phyloP scores from a whole-genome alignment of 2,113 vertebrate species.

The Phylloscopus trochilus region DNA sequence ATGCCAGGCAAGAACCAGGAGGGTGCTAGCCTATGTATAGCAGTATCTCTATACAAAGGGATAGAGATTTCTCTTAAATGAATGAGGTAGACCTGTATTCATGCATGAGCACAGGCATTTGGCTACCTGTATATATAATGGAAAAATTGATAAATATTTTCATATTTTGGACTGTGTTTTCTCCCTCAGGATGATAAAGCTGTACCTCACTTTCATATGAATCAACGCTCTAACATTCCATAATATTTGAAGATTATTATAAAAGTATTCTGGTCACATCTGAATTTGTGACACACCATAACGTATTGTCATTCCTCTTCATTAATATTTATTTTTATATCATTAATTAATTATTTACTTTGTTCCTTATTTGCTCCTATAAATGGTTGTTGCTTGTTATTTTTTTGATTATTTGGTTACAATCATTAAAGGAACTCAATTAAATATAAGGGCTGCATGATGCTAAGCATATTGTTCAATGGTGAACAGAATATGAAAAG shows the following conservation, averaged over 20 bases:
- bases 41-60: not conserved
- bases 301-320: not conserved
- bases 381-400: not conserved
- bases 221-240: not conserved
- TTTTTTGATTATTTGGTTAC: not conserved
- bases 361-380: not conserved
- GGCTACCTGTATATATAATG: not conserved
- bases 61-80: not conserved
- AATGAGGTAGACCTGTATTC: not conserved
- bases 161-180: not conserved
- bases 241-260: not conserved
- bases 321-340: not conserved
- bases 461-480: not conserved
- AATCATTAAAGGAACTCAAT: not conserved
- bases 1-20: not conserved
- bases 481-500: not conserved
- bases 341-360: not conserved
- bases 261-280: not conserved
- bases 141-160: not conserved
- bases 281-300: not conserved
- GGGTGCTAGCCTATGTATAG: not conserved
- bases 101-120: not conserved
- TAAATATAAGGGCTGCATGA: not conserved
- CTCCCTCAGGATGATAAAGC: not conserved
- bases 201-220: not conserved